phyloP scores from a whole-genome alignment of 53 echinoderm and acorn worm genomes.

The Echinarachnius parma region DNA sequence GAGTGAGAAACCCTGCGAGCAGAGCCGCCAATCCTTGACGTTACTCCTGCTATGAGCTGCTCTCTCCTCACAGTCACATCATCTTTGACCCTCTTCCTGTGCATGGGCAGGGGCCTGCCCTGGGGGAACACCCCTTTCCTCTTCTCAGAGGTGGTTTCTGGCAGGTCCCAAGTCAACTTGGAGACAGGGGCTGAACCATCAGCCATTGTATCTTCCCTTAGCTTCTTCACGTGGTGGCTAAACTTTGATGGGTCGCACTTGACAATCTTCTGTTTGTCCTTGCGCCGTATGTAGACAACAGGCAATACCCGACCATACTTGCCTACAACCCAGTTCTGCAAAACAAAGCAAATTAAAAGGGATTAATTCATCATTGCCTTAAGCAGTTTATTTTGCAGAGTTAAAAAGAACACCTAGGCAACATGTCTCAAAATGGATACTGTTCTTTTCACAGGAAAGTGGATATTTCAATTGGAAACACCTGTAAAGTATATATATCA shows the following conservation, averaged over 20 bases:
- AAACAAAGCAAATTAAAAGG: neutral
- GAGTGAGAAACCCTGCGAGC: too few relatives aligned
- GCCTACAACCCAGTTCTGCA: conserved; percentile 85
- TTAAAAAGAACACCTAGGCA: too few relatives aligned
- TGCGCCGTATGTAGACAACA: conserved; percentile 75
- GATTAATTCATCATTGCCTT: too few relatives aligned
- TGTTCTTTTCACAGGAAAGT: too few relatives aligned
- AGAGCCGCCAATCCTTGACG: neutral
- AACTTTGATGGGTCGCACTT: conserved; percentile 85
- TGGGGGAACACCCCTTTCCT: conserved; percentile 56
- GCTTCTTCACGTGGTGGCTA: conserved; percentile 67
- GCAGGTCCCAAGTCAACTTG: conserved; percentile 63
- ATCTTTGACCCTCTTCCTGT: conserved; percentile 13
- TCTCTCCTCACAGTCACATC: neutral
- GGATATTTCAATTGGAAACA: too few relatives aligned
- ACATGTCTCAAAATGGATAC: too few relatives aligned
- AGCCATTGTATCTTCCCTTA: conserved; percentile 48
- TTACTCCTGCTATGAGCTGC: neutral
- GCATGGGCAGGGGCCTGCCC: neutral
- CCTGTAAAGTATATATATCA: too few relatives aligned
- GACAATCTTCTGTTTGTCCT: conserved; percentile 64
- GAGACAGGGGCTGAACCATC: neutral
- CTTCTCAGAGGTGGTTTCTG: conserved; percentile 47
- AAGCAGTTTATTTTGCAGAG: too few relatives aligned
- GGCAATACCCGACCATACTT: conserved; percentile 91